These are phyloP conservation scores for Lamellibrachia columna DNA, from an alignment of 2,888 invertebrate species.

Conservation along the genomic window DNA sequence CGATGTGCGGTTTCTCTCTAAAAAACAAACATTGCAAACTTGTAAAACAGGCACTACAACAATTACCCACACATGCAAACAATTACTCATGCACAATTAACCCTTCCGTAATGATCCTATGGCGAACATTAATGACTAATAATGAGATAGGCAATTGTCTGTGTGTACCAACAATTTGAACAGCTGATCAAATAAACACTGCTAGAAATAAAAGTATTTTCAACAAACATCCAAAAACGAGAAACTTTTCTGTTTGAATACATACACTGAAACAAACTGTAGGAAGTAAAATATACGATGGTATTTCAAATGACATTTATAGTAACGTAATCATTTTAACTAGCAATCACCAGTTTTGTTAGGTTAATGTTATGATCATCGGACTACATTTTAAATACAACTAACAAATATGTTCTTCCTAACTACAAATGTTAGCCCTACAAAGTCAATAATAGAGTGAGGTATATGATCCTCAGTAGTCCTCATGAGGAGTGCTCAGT, in stretches of 20 bases:
- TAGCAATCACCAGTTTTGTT: background rate
- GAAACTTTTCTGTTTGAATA: background rate
- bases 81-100: background rate
- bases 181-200: too few species aligned
- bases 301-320: background rate
- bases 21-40: background rate
- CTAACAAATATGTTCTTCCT: background rate
- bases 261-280: background rate
- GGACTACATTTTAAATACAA: background rate
- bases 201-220: too few species aligned
- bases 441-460: background rate
- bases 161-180: too few species aligned
- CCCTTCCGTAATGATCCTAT: background rate
- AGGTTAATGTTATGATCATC: background rate
- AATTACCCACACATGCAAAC: background rate
- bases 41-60: background rate
- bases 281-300: background rate
- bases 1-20: background rate
- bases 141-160: too few species aligned
- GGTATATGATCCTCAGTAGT: too few species aligned
- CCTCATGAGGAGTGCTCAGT: too few species aligned
- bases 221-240: background rate
- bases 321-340: background rate
- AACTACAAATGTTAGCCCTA: background rate
- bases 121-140: background rate